Conservation (phyloP, 2,113 vertebrate genomes). For the Heteronetta atricapilla region DNA sequence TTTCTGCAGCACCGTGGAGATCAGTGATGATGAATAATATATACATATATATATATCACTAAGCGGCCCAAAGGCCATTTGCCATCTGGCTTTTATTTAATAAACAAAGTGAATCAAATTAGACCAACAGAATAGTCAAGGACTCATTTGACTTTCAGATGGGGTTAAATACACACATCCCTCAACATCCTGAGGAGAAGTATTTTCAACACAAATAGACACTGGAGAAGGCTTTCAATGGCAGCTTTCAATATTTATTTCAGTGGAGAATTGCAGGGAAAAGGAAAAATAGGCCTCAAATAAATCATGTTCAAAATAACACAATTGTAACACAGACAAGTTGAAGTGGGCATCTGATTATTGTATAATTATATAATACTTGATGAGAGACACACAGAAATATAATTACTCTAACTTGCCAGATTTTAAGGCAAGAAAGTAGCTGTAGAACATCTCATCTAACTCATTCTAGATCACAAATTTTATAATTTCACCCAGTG, state of each 20-base stretch:
- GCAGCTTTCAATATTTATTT: slow-evolving; percentile 10
- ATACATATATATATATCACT: neutral
- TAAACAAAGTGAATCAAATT: slow-evolving; percentile 22
- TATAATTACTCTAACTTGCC: neutral
- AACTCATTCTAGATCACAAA: neutral
- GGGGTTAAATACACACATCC: slow-evolving; percentile 20
- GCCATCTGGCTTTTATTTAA: neutral
- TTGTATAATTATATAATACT: neutral
- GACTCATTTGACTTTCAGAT: slow-evolving; percentile 4
- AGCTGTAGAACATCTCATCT: neutral
- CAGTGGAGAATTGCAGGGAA: neutral
- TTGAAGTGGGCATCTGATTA: neutral
- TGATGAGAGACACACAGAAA: neutral
- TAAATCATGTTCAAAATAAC: neutral
- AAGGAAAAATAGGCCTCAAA: neutral
- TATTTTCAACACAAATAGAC: slow-evolving; percentile 47
- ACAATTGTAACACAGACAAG: neutral
- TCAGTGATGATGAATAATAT: neutral
- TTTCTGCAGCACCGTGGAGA: neutral
- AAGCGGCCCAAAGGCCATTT: neutral
- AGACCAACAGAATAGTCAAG: neutral
- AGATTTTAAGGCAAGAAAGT: neutral
- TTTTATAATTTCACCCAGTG: neutral
- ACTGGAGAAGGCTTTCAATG: neutral
- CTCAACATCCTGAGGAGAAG: slow-evolving; percentile 12